A percentile compares a stretch with the other conserved stretches of the same genome.
Evolutionary conservation across 2,888 invertebrate species (phyloP).

Genomic region (Mesodorylaimus sp.): DNA sequence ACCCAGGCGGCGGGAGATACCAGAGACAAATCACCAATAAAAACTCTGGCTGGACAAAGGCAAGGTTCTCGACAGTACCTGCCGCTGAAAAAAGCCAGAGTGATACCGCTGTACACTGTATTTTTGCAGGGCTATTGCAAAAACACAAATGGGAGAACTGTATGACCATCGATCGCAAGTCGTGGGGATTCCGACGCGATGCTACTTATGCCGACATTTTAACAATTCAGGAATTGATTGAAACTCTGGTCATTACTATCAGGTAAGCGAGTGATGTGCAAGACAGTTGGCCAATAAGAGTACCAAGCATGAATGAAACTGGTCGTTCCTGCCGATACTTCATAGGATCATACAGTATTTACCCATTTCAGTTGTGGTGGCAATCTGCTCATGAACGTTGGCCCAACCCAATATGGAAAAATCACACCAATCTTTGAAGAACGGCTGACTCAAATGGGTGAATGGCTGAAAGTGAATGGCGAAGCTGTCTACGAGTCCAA

Average conservation of each 20-base stretch:
- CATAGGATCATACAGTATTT: too few species aligned
- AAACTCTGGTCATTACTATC: conserved; percentile 26
- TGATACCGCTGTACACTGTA: too few species aligned
- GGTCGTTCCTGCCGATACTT: too few species aligned
- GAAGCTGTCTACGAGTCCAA: conserved; percentile 35
- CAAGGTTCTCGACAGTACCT: too few species aligned
- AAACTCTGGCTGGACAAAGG: too few species aligned
- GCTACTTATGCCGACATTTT: conserved; percentile 26
- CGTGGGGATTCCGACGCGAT: conserved; percentile 37
- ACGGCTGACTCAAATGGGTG: conserved; percentile 32
- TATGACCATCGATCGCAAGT: conserved; percentile 35
- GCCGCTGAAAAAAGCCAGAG: too few species aligned
- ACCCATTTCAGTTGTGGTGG: conserved; percentile 27
- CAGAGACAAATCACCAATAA: too few species aligned
- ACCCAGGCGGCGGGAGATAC: too few species aligned
- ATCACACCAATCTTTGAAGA: conserved; percentile 36
- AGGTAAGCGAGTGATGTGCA: too few species aligned
- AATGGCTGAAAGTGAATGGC: conserved; percentile 32
- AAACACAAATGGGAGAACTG: conserved; percentile 39
- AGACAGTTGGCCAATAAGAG: too few species aligned
- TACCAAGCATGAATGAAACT: too few species aligned
- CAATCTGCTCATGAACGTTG: conserved; percentile 28
- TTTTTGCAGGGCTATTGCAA: conserved; percentile 18
- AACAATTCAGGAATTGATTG: conserved; percentile 18
- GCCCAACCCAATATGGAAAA: conserved; percentile 35